Conservation (phyloP, 1,140 invertebrate genomes). For the Trinorchestia longiramus region DNA sequence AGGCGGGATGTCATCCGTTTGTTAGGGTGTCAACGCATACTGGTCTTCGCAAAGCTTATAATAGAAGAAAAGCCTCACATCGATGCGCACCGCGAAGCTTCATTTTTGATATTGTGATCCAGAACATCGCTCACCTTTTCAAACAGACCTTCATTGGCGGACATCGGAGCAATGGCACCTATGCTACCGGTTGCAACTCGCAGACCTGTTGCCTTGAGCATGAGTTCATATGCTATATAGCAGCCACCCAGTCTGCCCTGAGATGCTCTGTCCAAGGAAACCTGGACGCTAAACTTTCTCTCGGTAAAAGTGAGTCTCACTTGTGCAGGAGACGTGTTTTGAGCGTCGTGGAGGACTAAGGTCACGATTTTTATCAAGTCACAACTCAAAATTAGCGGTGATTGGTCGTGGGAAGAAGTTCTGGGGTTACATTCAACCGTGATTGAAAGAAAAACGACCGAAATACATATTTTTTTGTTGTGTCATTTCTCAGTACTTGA, state of each 20-base stretch:
- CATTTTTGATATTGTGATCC: background rate
- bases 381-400: background rate
- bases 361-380: background rate
- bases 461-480: background rate
- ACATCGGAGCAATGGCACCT: background rate
- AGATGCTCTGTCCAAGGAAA: background rate
- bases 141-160: background rate
- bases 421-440: background rate
- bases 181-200: background rate
- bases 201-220: background rate
- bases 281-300: constrained; percentile 6
- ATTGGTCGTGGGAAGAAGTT: background rate
- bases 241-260: background rate
- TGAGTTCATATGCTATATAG: background rate
- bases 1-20: background rate
- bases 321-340: background rate
- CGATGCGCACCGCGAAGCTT: background rate
- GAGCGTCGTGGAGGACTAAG: background rate
- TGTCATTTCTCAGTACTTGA: background rate
- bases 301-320: background rate
- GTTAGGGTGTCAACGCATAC: background rate
- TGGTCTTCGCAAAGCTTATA: background rate
- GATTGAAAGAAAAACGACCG: background rate
- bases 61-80: background rate
- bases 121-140: background rate